phyloP scores from a whole-genome alignment of 1,140 invertebrate species.

The Halictus rubicundus region DNA sequence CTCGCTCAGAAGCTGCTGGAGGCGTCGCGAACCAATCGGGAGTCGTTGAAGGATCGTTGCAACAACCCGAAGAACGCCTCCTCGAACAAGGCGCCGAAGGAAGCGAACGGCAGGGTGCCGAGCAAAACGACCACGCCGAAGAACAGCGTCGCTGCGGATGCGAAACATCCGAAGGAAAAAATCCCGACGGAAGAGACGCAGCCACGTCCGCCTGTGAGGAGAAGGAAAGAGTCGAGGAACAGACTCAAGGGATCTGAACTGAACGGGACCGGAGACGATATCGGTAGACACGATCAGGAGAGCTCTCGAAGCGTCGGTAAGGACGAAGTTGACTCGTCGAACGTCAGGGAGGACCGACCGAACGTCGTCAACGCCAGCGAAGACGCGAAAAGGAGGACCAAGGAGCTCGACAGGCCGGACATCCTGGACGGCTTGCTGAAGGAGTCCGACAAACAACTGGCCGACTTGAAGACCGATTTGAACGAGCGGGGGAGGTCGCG shows the following conservation, averaged over 20 bases:
- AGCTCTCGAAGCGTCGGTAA: background rate
- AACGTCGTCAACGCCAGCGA: background rate
- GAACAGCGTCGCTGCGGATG: background rate
- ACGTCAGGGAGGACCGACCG: background rate
- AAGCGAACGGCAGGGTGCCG: constrained; percentile 28
- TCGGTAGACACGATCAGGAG: background rate
- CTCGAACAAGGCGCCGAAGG: constrained; percentile 17
- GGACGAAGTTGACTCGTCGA: background rate
- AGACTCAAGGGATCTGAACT: background rate
- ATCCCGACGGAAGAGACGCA: constrained; percentile 30
- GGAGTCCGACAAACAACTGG: constrained; percentile 71
- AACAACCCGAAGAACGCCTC: constrained; percentile 48
- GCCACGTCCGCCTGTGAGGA: constrained; percentile 46
- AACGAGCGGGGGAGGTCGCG: constrained; percentile 62
- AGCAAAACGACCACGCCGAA: constrained; percentile 9
- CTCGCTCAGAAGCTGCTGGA: constrained; percentile 65
- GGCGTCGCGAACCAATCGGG: constrained; percentile 54
- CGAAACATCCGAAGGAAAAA: constrained; percentile 37
- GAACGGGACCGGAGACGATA: background rate
- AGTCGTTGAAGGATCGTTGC: constrained; percentile 53
- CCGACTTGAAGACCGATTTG: constrained; percentile 67
- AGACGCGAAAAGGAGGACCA: constrained; percentile 25
- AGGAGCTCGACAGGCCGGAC: constrained; percentile 66
- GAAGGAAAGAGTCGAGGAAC: constrained; percentile 50
- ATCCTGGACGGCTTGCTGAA: constrained; percentile 73